Base-by-base conservation (phyloP, 2,888 invertebrate genomes). In the Microctonus hyperodae region DNA sequence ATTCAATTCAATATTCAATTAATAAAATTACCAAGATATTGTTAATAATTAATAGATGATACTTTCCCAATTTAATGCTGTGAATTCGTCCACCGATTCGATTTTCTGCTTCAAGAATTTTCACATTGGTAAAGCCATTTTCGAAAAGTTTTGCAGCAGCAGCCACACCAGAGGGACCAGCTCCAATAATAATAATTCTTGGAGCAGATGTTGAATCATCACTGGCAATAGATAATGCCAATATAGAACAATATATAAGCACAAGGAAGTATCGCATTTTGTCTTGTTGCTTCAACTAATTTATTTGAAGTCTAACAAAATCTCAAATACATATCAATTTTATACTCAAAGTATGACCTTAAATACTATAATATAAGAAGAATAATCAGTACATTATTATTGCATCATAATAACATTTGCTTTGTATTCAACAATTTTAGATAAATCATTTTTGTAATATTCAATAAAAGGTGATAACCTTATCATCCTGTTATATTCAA, bases 141-240 rank as follows among this genome's bases (percentile, higher is more conserved):
- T 86, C 82, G 1, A 85, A 69, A 4, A 88, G 78, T 71, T 81
- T 83, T 1, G 85, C 79, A 0, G 87, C 87, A 11, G 88, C 87
- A 1, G 87, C 86, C 55, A 88, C 83, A 20, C 88, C 88, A 7
- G 88, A 79, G 28, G 86, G 82, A 11, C 88, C 88, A 22, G 87
- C 87, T 40, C 89, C 89, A 59, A 89, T 79, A 51, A 89, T 85
- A 23, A 55, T n/a, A n/a, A 55, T 9, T 33, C 16, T 55, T 10
- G 31, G 31, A 11, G 13, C 28, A 9, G 1, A n/a, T 4, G 0
- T 4, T 1, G 2, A 2, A 2, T 6, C 13, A 11, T 9, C 25
- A 53, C n/a, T n/a, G n/a, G n/a, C 2, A 5, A 5, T 16, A 16
- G 16, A 50, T 10, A 22, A 20, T 3, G 20, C 50, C 7, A 40